A percentile compares a stretch with the other conserved stretches of the same genome.
Conservation (phyloP, 2,797 vertebrate species). For the Menidia menidia region DNA sequence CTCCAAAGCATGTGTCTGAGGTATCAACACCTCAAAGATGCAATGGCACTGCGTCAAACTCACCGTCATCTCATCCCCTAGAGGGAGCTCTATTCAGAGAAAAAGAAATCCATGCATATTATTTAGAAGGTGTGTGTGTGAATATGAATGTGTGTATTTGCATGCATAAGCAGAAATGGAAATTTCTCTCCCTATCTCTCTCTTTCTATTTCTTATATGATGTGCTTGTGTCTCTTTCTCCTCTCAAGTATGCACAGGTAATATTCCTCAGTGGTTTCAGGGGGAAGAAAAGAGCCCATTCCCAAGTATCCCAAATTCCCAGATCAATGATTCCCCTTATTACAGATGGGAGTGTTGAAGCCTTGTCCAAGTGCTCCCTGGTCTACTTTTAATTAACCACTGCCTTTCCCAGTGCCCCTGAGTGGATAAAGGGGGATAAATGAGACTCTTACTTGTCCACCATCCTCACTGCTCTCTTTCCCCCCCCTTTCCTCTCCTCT, state of each 20-base stretch:
- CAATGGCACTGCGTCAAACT: constrained; percentile 64
- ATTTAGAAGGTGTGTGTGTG: constrained; percentile 55
- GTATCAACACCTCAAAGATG: constrained; percentile 61
- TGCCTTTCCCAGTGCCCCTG: constrained; percentile 63
- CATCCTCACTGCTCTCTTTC: constrained; percentile 48
- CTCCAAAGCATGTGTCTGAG: constrained; percentile 40
- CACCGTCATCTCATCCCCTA: constrained; percentile 64
- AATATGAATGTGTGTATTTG: constrained; percentile 68
- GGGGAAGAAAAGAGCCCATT: constrained; percentile 60
- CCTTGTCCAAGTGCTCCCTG: constrained; percentile 81
- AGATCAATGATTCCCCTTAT: constrained; percentile 86
- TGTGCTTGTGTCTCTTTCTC: constrained; percentile 33
- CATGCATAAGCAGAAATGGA: constrained; percentile 80
- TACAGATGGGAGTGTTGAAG: constrained; percentile 75
- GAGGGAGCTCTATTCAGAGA: constrained; percentile 75
- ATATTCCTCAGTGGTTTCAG: constrained; percentile 70
- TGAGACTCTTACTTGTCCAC: constrained; percentile 44
- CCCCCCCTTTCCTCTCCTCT: constrained; percentile 45
- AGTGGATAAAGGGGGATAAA: constrained; percentile 56
- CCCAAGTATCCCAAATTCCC: constrained; percentile 82
- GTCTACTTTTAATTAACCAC: constrained; percentile 79
- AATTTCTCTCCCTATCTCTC: constrained; percentile 49
- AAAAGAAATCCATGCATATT: constrained; percentile 71
- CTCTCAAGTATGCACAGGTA: constrained; percentile 65
- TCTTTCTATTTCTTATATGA: constrained; percentile 32